Base-by-base conservation (phyloP, 2,888 invertebrate species). In the Macrophya alboannulata region DNA sequence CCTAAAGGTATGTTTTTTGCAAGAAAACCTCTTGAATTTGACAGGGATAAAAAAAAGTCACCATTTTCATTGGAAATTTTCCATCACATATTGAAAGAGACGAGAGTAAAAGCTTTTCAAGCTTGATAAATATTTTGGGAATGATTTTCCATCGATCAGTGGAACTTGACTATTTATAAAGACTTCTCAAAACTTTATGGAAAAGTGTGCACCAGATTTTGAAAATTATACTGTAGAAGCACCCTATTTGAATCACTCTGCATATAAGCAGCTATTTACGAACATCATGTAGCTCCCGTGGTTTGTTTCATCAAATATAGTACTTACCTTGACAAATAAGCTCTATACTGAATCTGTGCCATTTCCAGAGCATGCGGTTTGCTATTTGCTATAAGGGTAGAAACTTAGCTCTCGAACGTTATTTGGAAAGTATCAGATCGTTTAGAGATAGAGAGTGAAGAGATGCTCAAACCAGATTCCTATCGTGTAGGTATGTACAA, bases 201-300 rank as follows among this genome's bases (percentile, higher is more conserved):
- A 51, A 51, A 17, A 51, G 17, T 51, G 5, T 51, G 17, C 51
- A 51, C 5, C 51, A 51, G 17, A 51, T 55, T 55, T 55, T 8
- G 55, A n/a, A n/a, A n/a, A n/a, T n/a, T 55, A 55, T n/a, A 55
- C n/a, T n/a, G n/a, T 10, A 8, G 55, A n/a, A 55, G 6, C n/a
- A 55, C 17, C 55, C n/a, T 55, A 55, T 8, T 55, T 55, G 55
- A 55, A 55, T 55, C 6, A 55, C n/a, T 55, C 55, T 55, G 1
- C 55, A 55, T 55, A 55, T 55, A n/a, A 55, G 55, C 55, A 55
- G 55, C 55, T 55, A 55, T 55, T 55, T n/a, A n/a, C 55, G 55
- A 55, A n/a, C 55, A 55, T 55, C 55, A 55, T 8, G n/a, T 55
- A n/a, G 55, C 8, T 17, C 55, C 55, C 55, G 55, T 8, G 55